Conservation (phyloP, 2,888 invertebrate genomes). For the Lucinisca nassula region DNA sequence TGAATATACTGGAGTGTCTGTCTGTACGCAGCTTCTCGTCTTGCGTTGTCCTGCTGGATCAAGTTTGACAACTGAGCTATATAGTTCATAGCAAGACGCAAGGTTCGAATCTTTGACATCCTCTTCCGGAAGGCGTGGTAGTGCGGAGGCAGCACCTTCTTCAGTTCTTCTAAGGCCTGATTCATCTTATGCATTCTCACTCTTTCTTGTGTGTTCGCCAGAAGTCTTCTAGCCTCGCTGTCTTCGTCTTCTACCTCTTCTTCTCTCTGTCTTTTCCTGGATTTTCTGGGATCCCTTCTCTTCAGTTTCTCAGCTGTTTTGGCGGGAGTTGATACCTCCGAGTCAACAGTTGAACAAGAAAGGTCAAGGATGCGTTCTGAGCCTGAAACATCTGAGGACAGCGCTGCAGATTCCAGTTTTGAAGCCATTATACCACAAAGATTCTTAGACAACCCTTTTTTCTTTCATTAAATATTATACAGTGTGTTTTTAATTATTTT, state of each 20-base stretch:
- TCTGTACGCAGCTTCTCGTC: slow-evolving; percentile 44
- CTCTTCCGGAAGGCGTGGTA: slow-evolving; percentile 70
- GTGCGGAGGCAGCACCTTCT: slow-evolving; percentile 71
- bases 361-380: background rate
- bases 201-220: slow-evolving; percentile 77
- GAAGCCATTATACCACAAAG: background rate
- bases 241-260: slow-evolving; percentile 59
- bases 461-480: too few relatives aligned
- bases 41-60: slow-evolving; percentile 65
- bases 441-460: too few relatives aligned
- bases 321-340: background rate
- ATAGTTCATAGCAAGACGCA: slow-evolving; percentile 77
- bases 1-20: slow-evolving; percentile 38
- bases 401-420: background rate
- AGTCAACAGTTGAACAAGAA: background rate
- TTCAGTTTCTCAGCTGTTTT: background rate
- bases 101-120: slow-evolving; percentile 78
- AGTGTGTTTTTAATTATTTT: too few relatives aligned
- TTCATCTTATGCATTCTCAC: slow-evolving; percentile 76
- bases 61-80: slow-evolving; percentile 73
- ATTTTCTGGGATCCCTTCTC: background rate
- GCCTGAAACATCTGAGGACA: background rate
- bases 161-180: slow-evolving; percentile 71
- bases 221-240: slow-evolving; percentile 67
- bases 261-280: slow-evolving; percentile 35